A percentile compares a stretch with the other conserved stretches of the same genome.
phyloP scores from a whole-genome alignment of 2,888 invertebrate genomes.

The Candidula unifasciata region DNA sequence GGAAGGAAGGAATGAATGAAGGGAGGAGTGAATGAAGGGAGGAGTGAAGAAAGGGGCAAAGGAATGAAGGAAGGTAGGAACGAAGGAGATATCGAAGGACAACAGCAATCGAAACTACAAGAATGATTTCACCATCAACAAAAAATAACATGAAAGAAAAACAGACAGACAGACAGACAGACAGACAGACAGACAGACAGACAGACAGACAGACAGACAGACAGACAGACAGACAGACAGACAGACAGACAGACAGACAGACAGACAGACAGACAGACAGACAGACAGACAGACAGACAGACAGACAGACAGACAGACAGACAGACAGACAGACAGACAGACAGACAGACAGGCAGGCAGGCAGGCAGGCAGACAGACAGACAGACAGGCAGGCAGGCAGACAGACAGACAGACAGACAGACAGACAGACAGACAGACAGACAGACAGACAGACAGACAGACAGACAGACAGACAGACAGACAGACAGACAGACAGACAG shows the following conservation, averaged over 20 bases:
- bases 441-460: conserved; percentile 46
- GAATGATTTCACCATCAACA: not conserved
- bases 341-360: conserved; percentile 1
- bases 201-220: conserved; percentile 2
- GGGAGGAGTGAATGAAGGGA: not conserved
- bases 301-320: conserved; percentile 37
- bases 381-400: conserved; percentile 33
- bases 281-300: conserved; percentile 40
- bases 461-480: conserved; percentile 37
- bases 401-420: conserved; percentile 41
- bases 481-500: conserved; percentile 36
- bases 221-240: conserved; percentile 6
- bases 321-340: conserved; percentile 19
- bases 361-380: conserved; percentile 3
- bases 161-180: not conserved
- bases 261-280: conserved; percentile 47
- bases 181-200: conserved; percentile 9
- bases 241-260: conserved; percentile 45
- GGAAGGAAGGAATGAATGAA: not conserved
- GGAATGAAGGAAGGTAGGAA: not conserved
- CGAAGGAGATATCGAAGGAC: not conserved
- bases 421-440: conserved; percentile 46
- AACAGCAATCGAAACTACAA: not conserved
- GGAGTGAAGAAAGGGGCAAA: not conserved
- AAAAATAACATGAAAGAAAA: too few relatives aligned